phyloP scores from a whole-genome alignment of 1,140 invertebrate genomes.

The Marisa cornuarietis region DNA sequence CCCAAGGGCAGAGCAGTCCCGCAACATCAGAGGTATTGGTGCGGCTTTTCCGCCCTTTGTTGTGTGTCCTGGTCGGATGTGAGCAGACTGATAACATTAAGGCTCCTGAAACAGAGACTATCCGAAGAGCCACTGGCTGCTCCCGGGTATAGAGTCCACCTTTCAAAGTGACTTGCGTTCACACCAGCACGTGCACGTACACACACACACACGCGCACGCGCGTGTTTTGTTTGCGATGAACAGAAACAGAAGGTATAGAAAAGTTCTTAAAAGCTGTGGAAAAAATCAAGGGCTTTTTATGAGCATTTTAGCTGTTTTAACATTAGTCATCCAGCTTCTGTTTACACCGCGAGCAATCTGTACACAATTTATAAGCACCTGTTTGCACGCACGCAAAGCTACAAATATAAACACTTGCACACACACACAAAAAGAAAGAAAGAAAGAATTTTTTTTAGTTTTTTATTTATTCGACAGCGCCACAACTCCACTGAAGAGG shows the following conservation, averaged over 20 bases:
- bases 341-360: too few relatives aligned
- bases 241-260: not conserved
- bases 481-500: too few relatives aligned
- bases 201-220: slow-evolving; percentile 9
- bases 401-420: not conserved
- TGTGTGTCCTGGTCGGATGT: not conserved
- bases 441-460: not conserved
- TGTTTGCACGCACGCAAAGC: not conserved
- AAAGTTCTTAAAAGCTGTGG: not conserved
- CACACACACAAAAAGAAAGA: slow-evolving; percentile 7
- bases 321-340: not conserved
- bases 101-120: not conserved
- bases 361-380: not conserved
- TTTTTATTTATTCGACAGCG: too few relatives aligned
- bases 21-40: slow-evolving; percentile 11
- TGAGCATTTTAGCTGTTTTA: not conserved
- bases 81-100: not conserved
- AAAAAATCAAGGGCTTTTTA: not conserved
- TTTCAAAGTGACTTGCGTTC: not conserved
- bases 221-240: not conserved
- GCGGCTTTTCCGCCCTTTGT: not conserved
- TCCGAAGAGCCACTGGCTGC: not conserved
- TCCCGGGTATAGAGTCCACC: not conserved
- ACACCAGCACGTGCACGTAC: not conserved
- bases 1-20: not conserved